Base-by-base conservation (phyloP, 1,140 invertebrate genomes). In the Drosophila insularis region DNA sequence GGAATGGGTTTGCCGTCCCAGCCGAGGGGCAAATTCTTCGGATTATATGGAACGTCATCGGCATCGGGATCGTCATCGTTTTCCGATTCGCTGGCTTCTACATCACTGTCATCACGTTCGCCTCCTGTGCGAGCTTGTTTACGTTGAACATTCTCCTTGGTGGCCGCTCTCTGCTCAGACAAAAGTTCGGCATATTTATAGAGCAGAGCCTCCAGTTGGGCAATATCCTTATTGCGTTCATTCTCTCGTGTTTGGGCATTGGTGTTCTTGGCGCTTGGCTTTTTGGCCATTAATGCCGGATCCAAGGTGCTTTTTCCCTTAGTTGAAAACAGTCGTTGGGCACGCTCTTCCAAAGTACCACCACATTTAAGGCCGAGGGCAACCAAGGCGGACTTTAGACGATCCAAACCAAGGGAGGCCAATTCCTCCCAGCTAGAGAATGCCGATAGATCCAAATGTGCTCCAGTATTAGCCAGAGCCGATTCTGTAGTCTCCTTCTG, bases 1-100 rank as follows among this genome's bases (percentile, higher is more conserved):
- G 99, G 99, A 89, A 99, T 99, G 0, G 98, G 98, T 94, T 99
- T 99, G 55, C 99, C 99, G 93, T 99, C 99, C 99, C 99, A 99
- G 5, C 99, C 99, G 0, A 99, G 94, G 1, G 99, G 99, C 35
- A 99, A 92, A 93, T 99, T 99, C 93, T 99, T 99, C 0, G 99
- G 99, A 93, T 99, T 99, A 92, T 99, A 99, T 0, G 98, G 98
- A 46, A 99, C 97, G 80, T 97, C 97, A 91, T 98, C 96, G 55
- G 97, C 97, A 74, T 98, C 98, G 19, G 81, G 85, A 80, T 98
- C 97, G 80, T 97, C 95, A 70, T 97, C 96, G 69, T 97, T 97
- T 46, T 97, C 96, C 13, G 94, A 96, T 89, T 98, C 97, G 78
- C 96, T 96, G 63, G 96, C 97, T 81, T 99, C 98, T 31, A 96